phyloP scores from a whole-genome alignment of 2,888 invertebrate genomes.

The Drosophila pseudotakahashii region DNA sequence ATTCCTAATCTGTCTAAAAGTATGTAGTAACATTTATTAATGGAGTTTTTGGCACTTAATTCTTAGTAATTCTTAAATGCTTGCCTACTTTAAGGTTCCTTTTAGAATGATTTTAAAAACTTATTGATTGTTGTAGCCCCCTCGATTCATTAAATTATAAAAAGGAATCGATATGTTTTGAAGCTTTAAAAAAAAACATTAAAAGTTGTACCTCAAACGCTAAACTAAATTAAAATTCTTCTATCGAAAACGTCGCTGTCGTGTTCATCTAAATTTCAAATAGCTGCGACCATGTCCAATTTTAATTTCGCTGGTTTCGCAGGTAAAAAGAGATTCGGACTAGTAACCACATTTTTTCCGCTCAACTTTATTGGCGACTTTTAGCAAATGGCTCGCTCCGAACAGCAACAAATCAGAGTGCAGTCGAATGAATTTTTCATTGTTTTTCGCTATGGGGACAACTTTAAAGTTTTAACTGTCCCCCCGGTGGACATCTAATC shows the following conservation, averaged over 20 bases:
- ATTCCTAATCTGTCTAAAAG: background rate
- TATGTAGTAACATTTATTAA: background rate
- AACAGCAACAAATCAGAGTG: conserved; percentile 20
- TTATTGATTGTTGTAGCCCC: no score
- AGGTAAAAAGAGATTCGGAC: background rate
- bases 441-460: conserved; percentile 15
- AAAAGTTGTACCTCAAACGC: background rate
- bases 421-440: conserved; percentile 30
- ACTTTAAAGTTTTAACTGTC: conserved; percentile 32
- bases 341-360: conserved; percentile 12
- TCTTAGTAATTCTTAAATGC: background rate
- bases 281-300: background rate
- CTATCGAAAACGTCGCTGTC: background rate
- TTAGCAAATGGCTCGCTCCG: background rate
- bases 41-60: no score
- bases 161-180: background rate
- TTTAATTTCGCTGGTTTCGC: conserved; percentile 4
- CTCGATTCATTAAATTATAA: background rate
- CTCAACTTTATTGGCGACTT: conserved; percentile 6
- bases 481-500: conserved; percentile 53
- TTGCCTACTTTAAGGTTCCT: no score
- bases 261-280: conserved; percentile 2
- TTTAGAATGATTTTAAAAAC: no score
- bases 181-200: background rate
- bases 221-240: background rate